Conservation (phyloP, 1,140 invertebrate genomes). For the Heliconius congener region DNA sequence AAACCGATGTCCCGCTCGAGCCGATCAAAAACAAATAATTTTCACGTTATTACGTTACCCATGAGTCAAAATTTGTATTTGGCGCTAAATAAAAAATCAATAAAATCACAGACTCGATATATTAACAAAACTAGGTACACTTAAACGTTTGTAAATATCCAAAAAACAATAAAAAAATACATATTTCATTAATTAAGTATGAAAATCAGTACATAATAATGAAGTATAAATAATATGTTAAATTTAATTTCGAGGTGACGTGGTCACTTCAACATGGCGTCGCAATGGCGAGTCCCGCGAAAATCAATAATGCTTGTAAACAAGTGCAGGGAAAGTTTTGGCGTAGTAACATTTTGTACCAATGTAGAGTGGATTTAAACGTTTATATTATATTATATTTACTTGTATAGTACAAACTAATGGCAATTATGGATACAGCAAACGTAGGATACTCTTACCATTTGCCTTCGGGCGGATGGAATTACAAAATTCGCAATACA, state of each 20-base stretch:
- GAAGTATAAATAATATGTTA: not conserved
- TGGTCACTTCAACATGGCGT: constrained; percentile 41
- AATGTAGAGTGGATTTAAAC: constrained; percentile 59
- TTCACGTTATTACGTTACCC: too few species aligned
- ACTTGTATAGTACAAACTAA: constrained; percentile 44
- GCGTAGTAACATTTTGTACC: constrained; percentile 49
- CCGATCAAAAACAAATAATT: too few species aligned
- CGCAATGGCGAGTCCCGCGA: constrained; percentile 51
- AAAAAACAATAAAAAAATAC: not conserved
- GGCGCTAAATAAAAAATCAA: constrained; percentile 17
- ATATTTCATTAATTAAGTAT: not conserved
- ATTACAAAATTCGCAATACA: constrained; percentile 88
- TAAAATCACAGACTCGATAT: constrained; percentile 20
- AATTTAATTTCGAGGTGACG: constrained; percentile 41
- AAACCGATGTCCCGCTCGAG: too few species aligned
- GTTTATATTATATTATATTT: constrained; percentile 48
- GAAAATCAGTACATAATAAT: not conserved
- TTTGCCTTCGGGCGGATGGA: constrained; percentile 90
- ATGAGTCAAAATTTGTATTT: not conserved
- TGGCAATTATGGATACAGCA: constrained; percentile 78
- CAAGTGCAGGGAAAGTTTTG: constrained; percentile 62
- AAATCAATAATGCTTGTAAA: constrained; percentile 81
- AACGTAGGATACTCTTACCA: constrained; percentile 92
- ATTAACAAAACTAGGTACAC: not conserved
- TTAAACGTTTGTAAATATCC: not conserved